These are phyloP conservation scores for Osmoderma eremita DNA, from an alignment of 2,888 invertebrate genomes.

Conservation along the genomic window DNA sequence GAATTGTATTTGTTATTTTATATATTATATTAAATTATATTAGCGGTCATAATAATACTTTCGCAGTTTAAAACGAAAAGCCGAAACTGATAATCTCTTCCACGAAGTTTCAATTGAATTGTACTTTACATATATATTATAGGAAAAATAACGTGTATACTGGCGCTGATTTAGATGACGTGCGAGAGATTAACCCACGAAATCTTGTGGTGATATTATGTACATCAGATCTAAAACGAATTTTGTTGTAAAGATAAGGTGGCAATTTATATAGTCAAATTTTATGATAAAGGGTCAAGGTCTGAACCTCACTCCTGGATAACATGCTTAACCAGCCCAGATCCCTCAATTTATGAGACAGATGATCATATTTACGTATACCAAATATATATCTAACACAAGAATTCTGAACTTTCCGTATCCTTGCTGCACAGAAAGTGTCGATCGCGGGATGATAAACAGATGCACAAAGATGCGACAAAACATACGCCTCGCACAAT, in stretches of 20 bases:
- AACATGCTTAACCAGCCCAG: conserved; percentile 11
- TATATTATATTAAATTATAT: no score
- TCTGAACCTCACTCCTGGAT: not conserved
- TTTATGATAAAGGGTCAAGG: conserved; percentile 10
- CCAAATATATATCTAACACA: conserved; percentile 11
- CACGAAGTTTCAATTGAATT: no score
- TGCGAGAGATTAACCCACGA: conserved; percentile 2
- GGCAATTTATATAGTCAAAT: not conserved
- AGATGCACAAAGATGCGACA: conserved; percentile 8
- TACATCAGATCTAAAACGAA: conserved; percentile 1
- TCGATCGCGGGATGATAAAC: conserved; percentile 16
- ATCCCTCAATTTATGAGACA: conserved; percentile 10
- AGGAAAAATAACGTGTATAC: no score
- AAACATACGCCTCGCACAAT: not conserved
- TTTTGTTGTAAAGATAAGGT: conserved; percentile 6
- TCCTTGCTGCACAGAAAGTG: not conserved
- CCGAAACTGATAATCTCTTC: no score
- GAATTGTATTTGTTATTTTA: no score
- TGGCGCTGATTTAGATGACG: no score
- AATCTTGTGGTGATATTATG: not conserved
- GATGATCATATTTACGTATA: conserved; percentile 20
- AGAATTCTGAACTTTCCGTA: conserved; percentile 18
- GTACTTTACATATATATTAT: no score
- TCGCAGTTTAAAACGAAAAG: no score
- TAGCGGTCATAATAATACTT: no score